A percentile compares a stretch with the other conserved stretches of the same genome.
phyloP scores from a whole-genome alignment of 2,888 invertebrate genomes.

The Poecilus cupreus region DNA sequence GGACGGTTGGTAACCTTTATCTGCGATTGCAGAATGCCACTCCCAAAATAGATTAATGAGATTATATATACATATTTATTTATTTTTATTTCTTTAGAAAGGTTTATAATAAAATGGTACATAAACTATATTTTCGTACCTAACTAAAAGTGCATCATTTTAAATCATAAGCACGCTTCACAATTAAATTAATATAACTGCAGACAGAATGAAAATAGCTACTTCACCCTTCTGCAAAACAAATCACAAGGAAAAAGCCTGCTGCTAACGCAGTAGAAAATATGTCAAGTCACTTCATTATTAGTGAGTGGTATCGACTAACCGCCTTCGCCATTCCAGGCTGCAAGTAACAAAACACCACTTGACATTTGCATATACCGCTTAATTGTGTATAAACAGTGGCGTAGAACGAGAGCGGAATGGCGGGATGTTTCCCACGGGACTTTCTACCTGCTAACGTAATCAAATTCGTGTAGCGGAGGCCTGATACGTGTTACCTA shows the following conservation, averaged over 20 bases:
- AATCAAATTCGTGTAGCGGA: constrained; percentile 7
- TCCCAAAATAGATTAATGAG: too few relatives aligned
- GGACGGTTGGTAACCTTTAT: too few relatives aligned
- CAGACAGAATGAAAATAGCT: background rate
- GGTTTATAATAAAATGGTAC: too few relatives aligned
- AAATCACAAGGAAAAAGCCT: background rate
- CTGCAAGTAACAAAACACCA: background rate
- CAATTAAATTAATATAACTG: background rate
- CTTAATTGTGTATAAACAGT: constrained; percentile 2
- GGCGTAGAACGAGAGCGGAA: constrained; percentile 1
- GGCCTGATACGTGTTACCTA: constrained; percentile 14
- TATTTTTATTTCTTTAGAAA: too few relatives aligned
- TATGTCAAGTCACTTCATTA: constrained; percentile 2
- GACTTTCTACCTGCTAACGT: background rate
- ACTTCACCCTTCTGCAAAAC: background rate
- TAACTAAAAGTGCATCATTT: too few relatives aligned
- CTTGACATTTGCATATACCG: background rate
- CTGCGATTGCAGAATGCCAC: too few relatives aligned
- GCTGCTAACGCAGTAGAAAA: background rate
- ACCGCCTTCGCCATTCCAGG: background rate
- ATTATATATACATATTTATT: too few relatives aligned
- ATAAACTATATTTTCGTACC: too few relatives aligned
- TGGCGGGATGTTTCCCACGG: background rate
- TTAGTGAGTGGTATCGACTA: constrained; percentile 13
- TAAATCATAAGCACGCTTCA: background rate